Base-by-base conservation (phyloP, 2,888 invertebrate species). In the Drosophila merina region DNA sequence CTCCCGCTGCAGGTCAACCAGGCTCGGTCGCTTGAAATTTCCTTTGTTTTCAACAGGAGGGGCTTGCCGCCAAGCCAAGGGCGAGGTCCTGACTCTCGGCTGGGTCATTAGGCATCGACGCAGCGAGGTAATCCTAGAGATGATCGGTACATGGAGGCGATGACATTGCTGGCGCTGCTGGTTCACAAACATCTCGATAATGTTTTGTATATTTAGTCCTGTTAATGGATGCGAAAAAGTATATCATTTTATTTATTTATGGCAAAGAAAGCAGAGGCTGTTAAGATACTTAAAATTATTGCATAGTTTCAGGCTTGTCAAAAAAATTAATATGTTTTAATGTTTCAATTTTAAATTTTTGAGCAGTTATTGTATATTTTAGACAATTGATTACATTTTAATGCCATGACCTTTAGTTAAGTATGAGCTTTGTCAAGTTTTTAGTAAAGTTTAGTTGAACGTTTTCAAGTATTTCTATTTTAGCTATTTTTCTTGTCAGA, bases 401-500 rank as follows among this genome's bases (percentile, higher is more conserved):
- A 36, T n/a, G n/a, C 12, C 36, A 6, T 36, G 36, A 6, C 42
- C 42, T 42, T 42, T 42, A 3, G n/a, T 42, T 20, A 1, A 20
- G 8, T 20, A 14, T 42, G 9, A 42, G 20, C 20, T 44, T 20
- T 2, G 25, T 9, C 44, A 25, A 44, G 2, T 44, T 25, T 4
- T 10, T 25, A 25, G 77, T 71, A 33, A 7, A 25, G 31, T 57
- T 62, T 42, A 38, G 45, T 66, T 45, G 30, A 44, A 26, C 7
- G 45, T 25, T 44, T 42, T 25, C 8, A 44, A 14, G 36, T 26
- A 36, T 26, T 31, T 20, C 14, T 42, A 9, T 20, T 25, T 45
- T 45, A 38, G 31, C 45, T 14, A 64, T 58, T 78, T 81, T 73
- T 60, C 59, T 26, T 79, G 73, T 81, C 66, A 57, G 49, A 59